A percentile compares a stretch with the other conserved stretches of the same genome.
Evolutionary conservation across 2,888 invertebrate genomes (phyloP).

Genomic region (Metalampra italica): DNA sequence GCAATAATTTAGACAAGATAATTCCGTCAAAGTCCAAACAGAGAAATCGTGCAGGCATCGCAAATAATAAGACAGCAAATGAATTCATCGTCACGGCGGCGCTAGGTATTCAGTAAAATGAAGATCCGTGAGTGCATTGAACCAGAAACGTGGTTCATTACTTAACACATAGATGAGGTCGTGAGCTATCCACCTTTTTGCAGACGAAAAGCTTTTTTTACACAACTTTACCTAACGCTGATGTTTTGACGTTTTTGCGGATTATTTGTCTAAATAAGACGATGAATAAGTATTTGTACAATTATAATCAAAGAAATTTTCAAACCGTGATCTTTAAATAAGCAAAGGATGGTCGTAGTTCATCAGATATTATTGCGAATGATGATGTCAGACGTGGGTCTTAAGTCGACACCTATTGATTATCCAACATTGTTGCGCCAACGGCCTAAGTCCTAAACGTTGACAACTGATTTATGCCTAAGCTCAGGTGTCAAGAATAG

Average conservation of each 20-base stretch:
- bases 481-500: slow-evolving; percentile 64
- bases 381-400: slow-evolving; percentile 54
- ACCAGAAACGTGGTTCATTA: slow-evolving; percentile 73
- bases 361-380: slow-evolving; percentile 30
- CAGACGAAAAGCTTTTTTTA: slow-evolving; percentile 50
- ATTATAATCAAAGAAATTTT: background rate
- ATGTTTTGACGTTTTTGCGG: slow-evolving; percentile 53
- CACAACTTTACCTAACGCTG: slow-evolving; percentile 49
- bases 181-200: slow-evolving; percentile 62
- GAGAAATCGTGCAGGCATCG: slow-evolving; percentile 41
- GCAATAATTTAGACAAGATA: slow-evolving; percentile 4
- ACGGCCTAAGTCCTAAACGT: slow-evolving; percentile 54
- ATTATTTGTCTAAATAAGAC: slow-evolving; percentile 26
- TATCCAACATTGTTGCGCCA: slow-evolving; percentile 49
- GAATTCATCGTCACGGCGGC: slow-evolving; percentile 55
- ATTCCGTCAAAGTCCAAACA: slow-evolving; percentile 19
- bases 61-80: slow-evolving; percentile 53
- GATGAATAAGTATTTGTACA: background rate
- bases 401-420: slow-evolving; percentile 56
- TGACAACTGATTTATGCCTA: slow-evolving; percentile 71
- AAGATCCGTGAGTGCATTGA: slow-evolving; percentile 72
- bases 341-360: slow-evolving; percentile 36
- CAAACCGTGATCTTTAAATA: background rate
- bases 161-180: slow-evolving; percentile 59
- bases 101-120: slow-evolving; percentile 61